These are phyloP conservation scores for Papilio xuthus DNA, from an alignment of 1,140 invertebrate genomes.

Conservation along the genomic window DNA sequence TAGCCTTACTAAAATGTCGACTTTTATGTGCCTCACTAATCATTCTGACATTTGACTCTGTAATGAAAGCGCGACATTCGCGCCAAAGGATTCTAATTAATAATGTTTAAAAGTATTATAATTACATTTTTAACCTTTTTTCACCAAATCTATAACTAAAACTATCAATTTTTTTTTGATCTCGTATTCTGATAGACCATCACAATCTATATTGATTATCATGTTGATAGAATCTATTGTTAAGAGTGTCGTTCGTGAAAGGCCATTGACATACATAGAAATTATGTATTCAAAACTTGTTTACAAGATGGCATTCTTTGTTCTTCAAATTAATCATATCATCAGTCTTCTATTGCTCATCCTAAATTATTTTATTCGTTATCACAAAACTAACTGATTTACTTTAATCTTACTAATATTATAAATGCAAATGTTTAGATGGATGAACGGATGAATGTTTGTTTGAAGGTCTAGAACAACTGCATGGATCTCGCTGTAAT, in stretches of 20 bases:
- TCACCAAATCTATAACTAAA: too few species aligned
- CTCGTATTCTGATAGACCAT: neutral
- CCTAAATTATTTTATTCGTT: neutral
- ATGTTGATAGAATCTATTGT: neutral
- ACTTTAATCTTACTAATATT: too few species aligned
- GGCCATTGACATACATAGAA: conserved; percentile 10
- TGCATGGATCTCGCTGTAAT: too few species aligned
- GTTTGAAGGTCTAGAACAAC: too few species aligned
- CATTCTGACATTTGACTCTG: too few species aligned
- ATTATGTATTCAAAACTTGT: neutral
- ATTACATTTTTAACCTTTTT: neutral
- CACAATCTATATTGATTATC: neutral
- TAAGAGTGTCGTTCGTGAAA: neutral
- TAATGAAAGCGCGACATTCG: too few species aligned
- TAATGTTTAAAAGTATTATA: too few species aligned
- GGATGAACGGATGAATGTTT: too few species aligned
- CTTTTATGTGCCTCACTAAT: too few species aligned
- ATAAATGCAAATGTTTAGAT: too few species aligned
- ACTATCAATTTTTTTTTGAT: neutral
- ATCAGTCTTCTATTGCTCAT: neutral
- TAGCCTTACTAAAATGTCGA: too few species aligned
- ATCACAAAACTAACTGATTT: neutral
- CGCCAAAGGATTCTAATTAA: too few species aligned
- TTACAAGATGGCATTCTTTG: neutral
- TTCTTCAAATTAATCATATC: neutral